Conservation (phyloP, 1,140 invertebrate genomes). For the Bursaphelenchus mucronatus region DNA sequence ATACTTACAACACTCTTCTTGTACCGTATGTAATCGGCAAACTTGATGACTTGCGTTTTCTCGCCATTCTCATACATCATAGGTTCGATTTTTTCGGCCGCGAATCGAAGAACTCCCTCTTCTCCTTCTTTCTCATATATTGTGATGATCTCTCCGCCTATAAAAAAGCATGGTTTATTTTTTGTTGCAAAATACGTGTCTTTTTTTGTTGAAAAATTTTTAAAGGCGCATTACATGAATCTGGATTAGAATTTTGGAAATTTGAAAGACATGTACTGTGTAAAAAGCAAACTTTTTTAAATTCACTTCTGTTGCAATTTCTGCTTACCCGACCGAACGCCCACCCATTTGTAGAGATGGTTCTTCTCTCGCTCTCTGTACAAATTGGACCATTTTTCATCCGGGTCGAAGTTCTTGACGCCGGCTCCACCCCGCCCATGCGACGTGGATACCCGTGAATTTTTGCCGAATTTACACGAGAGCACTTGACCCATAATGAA, state of each 20-base stretch:
- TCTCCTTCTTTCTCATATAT: conserved; percentile 73
- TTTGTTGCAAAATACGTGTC: no score
- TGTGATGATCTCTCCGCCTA: conserved; percentile 65
- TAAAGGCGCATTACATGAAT: no score
- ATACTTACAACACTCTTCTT: conserved; percentile 73
- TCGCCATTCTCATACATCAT: conserved; percentile 84
- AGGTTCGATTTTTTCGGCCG: conserved; percentile 78
- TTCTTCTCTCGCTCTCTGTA: conserved; percentile 64
- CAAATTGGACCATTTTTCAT: conserved; percentile 64
- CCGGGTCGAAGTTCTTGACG: conserved; percentile 52
- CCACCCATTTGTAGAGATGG: conserved; percentile 63
- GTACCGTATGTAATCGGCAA: conserved; percentile 85
- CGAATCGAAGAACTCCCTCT: conserved; percentile 74
- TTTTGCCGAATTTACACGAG: no score
- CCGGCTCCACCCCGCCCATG: conserved; percentile 17
- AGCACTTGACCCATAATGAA: no score
- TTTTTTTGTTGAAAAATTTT: no score
- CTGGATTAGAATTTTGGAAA: no score
- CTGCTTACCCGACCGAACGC: conserved; percentile 60
- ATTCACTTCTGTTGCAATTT: not conserved
- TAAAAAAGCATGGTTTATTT: conserved; percentile 3
- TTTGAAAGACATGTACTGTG: not conserved
- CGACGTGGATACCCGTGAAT: not conserved
- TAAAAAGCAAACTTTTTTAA: not conserved
- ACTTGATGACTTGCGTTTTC: conserved; percentile 74